Evolutionary conservation across 2,113 vertebrate genomes (phyloP).

Genomic region (Coracopsis vasa): DNA sequence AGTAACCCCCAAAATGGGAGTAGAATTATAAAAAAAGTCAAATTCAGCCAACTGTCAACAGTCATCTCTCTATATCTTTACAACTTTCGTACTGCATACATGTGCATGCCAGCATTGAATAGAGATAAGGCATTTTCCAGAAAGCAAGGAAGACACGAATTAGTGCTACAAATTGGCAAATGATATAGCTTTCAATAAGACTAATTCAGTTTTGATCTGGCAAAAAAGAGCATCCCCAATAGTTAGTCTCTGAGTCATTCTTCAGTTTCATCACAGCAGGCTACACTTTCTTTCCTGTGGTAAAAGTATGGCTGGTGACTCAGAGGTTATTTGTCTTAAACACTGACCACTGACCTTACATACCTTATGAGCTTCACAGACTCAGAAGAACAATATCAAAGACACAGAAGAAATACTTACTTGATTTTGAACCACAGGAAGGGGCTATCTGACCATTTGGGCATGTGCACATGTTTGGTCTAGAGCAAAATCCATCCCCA

Average conservation of each 20-base stretch:
- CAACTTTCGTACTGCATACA: background rate
- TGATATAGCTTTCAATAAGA: background rate
- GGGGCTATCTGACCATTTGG: constrained; percentile 91
- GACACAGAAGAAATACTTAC: constrained; percentile 73
- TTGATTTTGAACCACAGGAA: constrained; percentile 96
- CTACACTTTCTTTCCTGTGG: constrained; percentile 21
- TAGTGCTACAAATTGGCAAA: background rate
- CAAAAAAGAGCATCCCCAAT: background rate
- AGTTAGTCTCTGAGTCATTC: constrained; percentile 16
- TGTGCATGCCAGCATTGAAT: fast-evolving
- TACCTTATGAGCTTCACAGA: background rate
- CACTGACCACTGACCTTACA: background rate
- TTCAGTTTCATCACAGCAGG: background rate
- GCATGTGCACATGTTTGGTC: constrained; percentile 99
- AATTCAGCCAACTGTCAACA: background rate
- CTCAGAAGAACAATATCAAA: background rate
- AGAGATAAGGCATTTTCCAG: background rate
- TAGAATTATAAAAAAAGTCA: background rate
- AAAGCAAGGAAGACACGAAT: background rate
- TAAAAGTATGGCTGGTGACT: constrained; percentile 2
- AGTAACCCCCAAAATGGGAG: background rate
- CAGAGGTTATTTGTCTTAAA: constrained; percentile 6
- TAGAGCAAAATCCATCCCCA: constrained; percentile 98
- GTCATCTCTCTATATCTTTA: background rate
- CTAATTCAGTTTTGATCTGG: background rate